phyloP scores from a whole-genome alignment of 1,140 invertebrate genomes.

The Rhopalosiphum padi region DNA sequence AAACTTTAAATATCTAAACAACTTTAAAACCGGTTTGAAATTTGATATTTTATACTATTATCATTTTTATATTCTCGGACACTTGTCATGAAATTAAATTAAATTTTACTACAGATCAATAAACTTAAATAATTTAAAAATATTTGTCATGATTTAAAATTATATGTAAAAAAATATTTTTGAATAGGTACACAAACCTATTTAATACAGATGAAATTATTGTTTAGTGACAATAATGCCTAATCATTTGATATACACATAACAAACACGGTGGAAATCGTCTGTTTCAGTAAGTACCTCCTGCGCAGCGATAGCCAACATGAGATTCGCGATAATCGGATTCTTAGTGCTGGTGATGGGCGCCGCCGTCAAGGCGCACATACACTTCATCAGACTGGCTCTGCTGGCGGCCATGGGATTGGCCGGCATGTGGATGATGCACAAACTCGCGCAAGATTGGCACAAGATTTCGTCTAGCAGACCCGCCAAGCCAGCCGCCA shows the following conservation, averaged over 20 bases:
- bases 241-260: neutral
- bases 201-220: neutral
- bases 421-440: slow-evolving; percentile 65
- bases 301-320: neutral
- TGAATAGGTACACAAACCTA: neutral
- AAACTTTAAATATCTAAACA: neutral
- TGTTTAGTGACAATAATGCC: neutral
- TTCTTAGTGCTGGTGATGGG: slow-evolving; percentile 60
- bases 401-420: slow-evolving; percentile 64
- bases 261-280: neutral
- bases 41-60: too few species aligned
- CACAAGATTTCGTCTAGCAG: slow-evolving; percentile 62
- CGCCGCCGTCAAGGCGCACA: slow-evolving; percentile 59
- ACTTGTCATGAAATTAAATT: neutral
- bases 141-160: neutral
- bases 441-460: slow-evolving; percentile 65
- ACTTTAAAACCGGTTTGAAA: neutral
- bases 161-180: neutral
- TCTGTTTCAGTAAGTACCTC: neutral
- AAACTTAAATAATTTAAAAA: neutral
- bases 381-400: slow-evolving; percentile 61
- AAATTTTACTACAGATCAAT: neutral
- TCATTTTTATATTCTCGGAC: too few species aligned
- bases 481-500: slow-evolving; percentile 41
- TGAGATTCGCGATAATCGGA: slow-evolving; percentile 56